Evolutionary conservation across 2,113 vertebrate genomes (phyloP), one percentile per base, ranked within the genome.

Genomic region (Barbus barbus): DNA sequence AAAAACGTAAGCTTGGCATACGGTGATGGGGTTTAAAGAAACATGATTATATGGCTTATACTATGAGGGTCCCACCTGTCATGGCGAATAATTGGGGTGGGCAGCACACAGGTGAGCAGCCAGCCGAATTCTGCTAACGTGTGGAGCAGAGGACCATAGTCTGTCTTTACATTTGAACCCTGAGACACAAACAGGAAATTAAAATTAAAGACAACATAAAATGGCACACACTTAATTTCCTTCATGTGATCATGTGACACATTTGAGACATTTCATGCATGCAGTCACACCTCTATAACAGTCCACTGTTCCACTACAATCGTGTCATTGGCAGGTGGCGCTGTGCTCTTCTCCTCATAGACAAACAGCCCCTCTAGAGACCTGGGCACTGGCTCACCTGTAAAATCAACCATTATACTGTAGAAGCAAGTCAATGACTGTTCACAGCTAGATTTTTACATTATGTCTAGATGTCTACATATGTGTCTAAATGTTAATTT

Each of bases 251-350:
- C 36, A 5, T 36, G 13, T 14, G 24, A 61, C 12, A 77, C 13
- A 11, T 51, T 74, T 53, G 22, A 38, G 38, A 53, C 44, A 56
- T 60, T 26, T 36, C 13, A 28, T 63, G 4, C 13, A 48, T 12
- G 58, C 60, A 75, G 22, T 31, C 89, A 94, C 90, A 98, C 98
- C 96, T 99, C 97, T 81, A 99, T 96, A 85, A 98, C 94, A 0
- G 97, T 99, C 97, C 97, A 99, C 92, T 99, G 98, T 92, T 99
- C 97, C 3, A 99, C 98, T 22, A 99, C 95, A 46, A 99, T 98
- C 78, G 97, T 96, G 92, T 99, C 97, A 75, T 98, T 98, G 92
- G 95, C 96, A 28, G 93, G 92, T 46, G 94, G 85, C 6, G 92
- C 88, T 3, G 92, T 90, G 89, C 90, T 93, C 78, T 93, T 94